Base-by-base conservation (phyloP, 2,888 invertebrate genomes). In the Stegophylla sp. region DNA sequence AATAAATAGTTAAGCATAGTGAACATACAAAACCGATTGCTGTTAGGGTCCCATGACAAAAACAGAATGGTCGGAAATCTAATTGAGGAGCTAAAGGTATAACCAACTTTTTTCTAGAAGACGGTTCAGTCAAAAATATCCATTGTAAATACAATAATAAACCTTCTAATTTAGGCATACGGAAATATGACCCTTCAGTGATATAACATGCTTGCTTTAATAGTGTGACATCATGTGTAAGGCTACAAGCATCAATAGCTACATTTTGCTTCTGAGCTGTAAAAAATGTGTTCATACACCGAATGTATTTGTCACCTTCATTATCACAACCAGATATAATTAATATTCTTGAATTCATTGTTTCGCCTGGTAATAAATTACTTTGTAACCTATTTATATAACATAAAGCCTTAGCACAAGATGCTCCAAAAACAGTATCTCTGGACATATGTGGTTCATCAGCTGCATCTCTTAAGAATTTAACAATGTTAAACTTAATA, bases 21-120 rank as follows among this genome's bases (percentile, higher is more conserved):
- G 98, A 98, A 88, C 98, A 99, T 26, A 98, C 98, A 87, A 94
- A 98, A 83, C 98, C 98, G 84, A 98, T 93, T 86, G 97, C 97
- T 82, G 98, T 94, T 53, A 98, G 90, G 85, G 95, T 94, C 28
- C 97, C 89, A 86, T 98, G 98, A 86, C 98, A 99, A 89, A 98
- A 98, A 87, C 98, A 98, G 0, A 98, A 97, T 3, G 98, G 97
- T 84, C 98, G 89, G 87, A 98, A 98, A 88, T 98, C 97, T 7
- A 98, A 96, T 84, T 95, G 93, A 0, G 93, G 93, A 0, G 94
- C 91, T 0, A 96, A 95, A 0, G 98, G 97, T 67, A 97, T 86
- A 1, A 96, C 94, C 83, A 98, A 87, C 86, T 94, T 93, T 66
- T 90, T 90, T 12, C 97, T 89, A 83, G 94, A 90, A 48, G 90